These are phyloP conservation scores for Hyperoplus immaculatus DNA, from an alignment of 2,797 vertebrate genomes.

Conservation along the genomic window DNA sequence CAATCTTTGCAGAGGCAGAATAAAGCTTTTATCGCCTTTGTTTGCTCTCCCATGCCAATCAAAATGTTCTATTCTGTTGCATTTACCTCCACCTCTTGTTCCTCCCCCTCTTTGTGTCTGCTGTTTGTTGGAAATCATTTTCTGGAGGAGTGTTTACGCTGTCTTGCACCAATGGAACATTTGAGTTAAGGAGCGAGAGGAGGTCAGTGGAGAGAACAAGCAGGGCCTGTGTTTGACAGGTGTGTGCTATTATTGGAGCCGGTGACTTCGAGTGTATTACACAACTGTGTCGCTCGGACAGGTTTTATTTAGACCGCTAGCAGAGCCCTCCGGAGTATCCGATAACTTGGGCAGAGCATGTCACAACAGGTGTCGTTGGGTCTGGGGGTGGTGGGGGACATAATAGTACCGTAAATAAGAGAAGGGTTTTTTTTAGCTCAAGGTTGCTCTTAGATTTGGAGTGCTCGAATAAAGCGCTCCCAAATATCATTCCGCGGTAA, in stretches of 20 bases:
- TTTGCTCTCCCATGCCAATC: conserved; percentile 66
- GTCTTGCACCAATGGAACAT: conserved; percentile 61
- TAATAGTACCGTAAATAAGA: conserved; percentile 75
- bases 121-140: conserved; percentile 60
- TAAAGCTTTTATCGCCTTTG: conserved; percentile 74
- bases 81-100: conserved; percentile 56
- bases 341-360: conserved; percentile 72
- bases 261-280: conserved; percentile 79
- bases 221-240: conserved; percentile 82
- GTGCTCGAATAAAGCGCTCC: conserved; percentile 44
- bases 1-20: conserved; percentile 76
- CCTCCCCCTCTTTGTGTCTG: conserved; percentile 57
- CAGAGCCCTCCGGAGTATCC: conserved; percentile 71
- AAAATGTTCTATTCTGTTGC: conserved; percentile 52
- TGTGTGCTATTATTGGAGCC: conserved; percentile 81
- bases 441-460: conserved; percentile 65
- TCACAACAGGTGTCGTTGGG: conserved; percentile 76
- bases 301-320: conserved; percentile 74
- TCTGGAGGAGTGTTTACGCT: conserved; percentile 66
- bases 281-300: conserved; percentile 72
- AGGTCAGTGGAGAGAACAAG: conserved; percentile 74
- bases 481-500: conserved; percentile 40
- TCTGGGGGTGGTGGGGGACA: conserved; percentile 21
- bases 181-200: conserved; percentile 66
- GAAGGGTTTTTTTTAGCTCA: conserved; percentile 69